phyloP scores from a whole-genome alignment of 2,888 invertebrate species.

The Galeruca laticollis region DNA sequence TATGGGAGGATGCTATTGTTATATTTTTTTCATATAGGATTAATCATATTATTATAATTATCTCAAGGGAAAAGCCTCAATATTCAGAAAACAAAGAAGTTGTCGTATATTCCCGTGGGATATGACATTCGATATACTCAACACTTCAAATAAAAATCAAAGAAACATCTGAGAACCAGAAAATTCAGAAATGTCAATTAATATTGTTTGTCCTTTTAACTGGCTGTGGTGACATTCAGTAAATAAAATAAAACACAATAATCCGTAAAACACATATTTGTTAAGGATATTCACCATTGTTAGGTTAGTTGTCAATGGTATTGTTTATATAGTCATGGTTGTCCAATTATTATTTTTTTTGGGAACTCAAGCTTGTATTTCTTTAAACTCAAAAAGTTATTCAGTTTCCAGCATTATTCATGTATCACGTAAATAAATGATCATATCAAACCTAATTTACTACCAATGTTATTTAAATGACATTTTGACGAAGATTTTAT shows the following conservation, averaged over 20 bases:
- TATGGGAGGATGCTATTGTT: too few relatives aligned
- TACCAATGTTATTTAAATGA: too few relatives aligned
- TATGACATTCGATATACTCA: background rate
- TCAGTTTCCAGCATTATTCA: too few relatives aligned
- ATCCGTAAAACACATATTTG: constrained; percentile 65
- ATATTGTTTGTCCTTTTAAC: constrained; percentile 58
- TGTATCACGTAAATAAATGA: too few relatives aligned
- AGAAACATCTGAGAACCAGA: constrained; percentile 33
- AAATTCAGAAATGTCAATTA: constrained; percentile 52
- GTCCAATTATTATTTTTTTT: constrained; percentile 39
- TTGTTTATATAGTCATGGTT: constrained; percentile 52
- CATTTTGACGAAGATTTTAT: too few relatives aligned
- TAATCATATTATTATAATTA: too few relatives aligned
- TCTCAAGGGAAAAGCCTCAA: too few relatives aligned
- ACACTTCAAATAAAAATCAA: constrained; percentile 5
- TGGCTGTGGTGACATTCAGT: constrained; percentile 64
- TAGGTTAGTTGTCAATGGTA: constrained; percentile 57
- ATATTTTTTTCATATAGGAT: too few relatives aligned
- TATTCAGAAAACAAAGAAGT: too few relatives aligned
- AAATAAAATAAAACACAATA: constrained; percentile 66
- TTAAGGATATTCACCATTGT: constrained; percentile 64
- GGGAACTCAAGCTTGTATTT: constrained; percentile 26
- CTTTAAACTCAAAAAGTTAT: too few relatives aligned
- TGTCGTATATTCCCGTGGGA: too few relatives aligned
- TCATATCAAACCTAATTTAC: too few relatives aligned